These are phyloP conservation scores for Electrophaes corylata DNA, from an alignment of 2,888 invertebrate genomes.

Conservation along the genomic window DNA sequence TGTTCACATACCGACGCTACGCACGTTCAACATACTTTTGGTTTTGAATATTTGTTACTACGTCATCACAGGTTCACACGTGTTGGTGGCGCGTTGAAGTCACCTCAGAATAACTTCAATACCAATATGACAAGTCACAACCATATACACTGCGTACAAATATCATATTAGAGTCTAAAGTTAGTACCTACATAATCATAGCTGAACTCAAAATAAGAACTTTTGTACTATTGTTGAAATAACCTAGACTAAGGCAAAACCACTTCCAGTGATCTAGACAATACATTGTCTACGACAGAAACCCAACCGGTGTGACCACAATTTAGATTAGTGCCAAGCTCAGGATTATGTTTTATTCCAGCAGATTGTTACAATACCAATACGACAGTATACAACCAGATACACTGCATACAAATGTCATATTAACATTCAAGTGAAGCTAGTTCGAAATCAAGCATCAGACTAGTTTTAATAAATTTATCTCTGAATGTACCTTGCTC, in stretches of 20 bases:
- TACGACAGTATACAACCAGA: conserved; percentile 12
- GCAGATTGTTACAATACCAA: no score
- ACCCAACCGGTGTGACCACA: background rate
- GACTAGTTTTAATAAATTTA: no score
- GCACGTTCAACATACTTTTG: conserved; percentile 39
- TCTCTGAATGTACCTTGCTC: no score
- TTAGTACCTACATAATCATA: background rate
- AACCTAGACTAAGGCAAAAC: background rate
- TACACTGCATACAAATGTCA: background rate
- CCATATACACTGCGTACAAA: conserved; percentile 8
- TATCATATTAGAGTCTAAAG: background rate
- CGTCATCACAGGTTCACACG: conserved; percentile 27
- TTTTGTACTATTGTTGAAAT: background rate
- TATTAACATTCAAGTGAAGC: no score
- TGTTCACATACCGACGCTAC: conserved; percentile 27
- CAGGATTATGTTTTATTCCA: background rate
- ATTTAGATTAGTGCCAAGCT: background rate
- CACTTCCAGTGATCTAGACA: background rate
- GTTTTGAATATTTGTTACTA: conserved; percentile 33
- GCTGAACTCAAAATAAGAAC: background rate
- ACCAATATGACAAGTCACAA: conserved; percentile 14
- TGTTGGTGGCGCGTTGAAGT: conserved; percentile 25
- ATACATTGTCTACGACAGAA: background rate
- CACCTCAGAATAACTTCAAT: conserved; percentile 18
- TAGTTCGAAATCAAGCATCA: no score